Conservation (phyloP, 1,140 invertebrate genomes). For the Drosophila ercepeae region DNA sequence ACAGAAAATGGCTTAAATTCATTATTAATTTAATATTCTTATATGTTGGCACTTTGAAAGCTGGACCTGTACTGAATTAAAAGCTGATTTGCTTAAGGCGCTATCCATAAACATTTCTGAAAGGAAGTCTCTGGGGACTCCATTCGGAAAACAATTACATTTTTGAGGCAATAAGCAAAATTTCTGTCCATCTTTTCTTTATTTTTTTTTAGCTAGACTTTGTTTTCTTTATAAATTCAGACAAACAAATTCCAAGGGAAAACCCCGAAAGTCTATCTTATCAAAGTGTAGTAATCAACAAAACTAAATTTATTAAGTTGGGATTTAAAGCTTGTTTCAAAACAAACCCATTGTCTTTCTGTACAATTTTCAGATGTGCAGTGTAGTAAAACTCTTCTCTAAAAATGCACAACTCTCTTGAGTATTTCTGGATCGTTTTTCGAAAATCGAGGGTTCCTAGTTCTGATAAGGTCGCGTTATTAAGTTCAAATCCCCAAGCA, state of each 20-base stretch:
- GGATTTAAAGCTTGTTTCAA: too few relatives aligned
- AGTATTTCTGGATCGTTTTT: background rate
- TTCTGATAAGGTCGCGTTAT: slow-evolving; percentile 42
- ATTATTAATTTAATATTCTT: background rate
- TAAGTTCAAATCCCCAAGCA: background rate
- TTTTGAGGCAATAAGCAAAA: too few relatives aligned
- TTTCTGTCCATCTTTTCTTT: background rate
- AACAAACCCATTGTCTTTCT: too few relatives aligned
- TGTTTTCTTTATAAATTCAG: background rate
- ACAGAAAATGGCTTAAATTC: background rate
- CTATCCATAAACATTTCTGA: background rate
- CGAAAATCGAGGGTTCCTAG: slow-evolving; percentile 3
- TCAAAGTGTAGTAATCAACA: background rate
- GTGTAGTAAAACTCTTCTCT: background rate
- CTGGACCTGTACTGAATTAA: background rate
- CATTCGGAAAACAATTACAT: too few relatives aligned
- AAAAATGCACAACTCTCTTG: slow-evolving; percentile 2
- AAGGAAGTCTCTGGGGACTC: background rate
- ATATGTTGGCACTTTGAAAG: background rate
- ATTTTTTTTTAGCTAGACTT: background rate
- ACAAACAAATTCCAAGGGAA: background rate
- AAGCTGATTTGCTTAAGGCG: background rate
- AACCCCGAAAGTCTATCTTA: background rate
- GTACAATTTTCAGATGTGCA: background rate
- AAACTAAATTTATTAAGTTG: background rate